phyloP scores from a whole-genome alignment of 1,140 invertebrate species.

The Colletes gigas region DNA sequence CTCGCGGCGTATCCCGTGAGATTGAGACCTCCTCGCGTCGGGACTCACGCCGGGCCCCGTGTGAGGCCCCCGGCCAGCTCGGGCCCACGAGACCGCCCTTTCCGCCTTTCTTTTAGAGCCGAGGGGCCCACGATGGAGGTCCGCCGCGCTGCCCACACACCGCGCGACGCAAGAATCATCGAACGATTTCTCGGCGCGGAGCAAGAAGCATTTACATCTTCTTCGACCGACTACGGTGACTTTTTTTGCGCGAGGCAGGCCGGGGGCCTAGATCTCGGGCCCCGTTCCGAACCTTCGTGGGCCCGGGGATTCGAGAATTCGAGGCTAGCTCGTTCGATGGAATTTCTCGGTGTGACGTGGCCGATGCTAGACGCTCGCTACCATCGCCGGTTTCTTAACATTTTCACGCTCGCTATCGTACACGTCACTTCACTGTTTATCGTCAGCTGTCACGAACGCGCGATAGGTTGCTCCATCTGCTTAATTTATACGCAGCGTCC shows the following conservation, averaged over 20 bases:
- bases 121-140: slow-evolving; percentile 60
- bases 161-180: slow-evolving; percentile 58
- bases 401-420: background rate
- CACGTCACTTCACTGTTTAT: too few relatives aligned
- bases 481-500: too few relatives aligned
- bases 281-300: background rate
- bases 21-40: slow-evolving; percentile 75
- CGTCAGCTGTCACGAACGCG: too few relatives aligned
- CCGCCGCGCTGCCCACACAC: slow-evolving; percentile 62
- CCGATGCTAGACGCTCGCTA: too few relatives aligned
- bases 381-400: too few relatives aligned
- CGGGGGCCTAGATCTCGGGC: background rate
- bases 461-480: too few relatives aligned
- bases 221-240: slow-evolving; percentile 17
- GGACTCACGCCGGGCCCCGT: slow-evolving; percentile 71
- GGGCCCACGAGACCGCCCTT: slow-evolving; percentile 43
- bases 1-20: slow-evolving; percentile 64
- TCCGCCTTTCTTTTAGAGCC: slow-evolving; percentile 67
- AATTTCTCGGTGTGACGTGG: background rate
- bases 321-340: slow-evolving; percentile 1
- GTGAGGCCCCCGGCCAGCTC: slow-evolving; percentile 68
- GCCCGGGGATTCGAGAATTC: background rate
- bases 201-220: slow-evolving; percentile 50
- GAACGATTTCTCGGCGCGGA: slow-evolving; percentile 54
- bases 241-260: slow-evolving; percentile 1